These are phyloP conservation scores for Elgaria multicarinata DNA, from an alignment of 2,113 vertebrate genomes.

Conservation along the genomic window DNA sequence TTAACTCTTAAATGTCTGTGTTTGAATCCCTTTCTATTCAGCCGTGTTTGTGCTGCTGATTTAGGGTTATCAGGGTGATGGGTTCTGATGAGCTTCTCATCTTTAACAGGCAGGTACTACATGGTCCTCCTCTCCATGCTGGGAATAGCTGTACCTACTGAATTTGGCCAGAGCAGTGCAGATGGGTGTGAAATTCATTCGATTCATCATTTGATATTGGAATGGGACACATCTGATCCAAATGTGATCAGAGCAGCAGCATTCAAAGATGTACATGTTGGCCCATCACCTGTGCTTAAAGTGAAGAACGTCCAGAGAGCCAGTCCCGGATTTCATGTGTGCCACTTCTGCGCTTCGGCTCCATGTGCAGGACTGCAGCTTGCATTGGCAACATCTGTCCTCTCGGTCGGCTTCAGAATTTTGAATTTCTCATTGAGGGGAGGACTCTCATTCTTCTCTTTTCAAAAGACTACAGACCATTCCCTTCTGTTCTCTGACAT, in stretches of 20 bases:
- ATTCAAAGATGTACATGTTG: background rate
- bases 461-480: conserved; percentile 22
- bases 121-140: too few species aligned
- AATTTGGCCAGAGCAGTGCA: too few species aligned
- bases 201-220: too few species aligned
- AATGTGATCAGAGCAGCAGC: background rate
- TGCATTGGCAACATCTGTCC: conserved; percentile 31
- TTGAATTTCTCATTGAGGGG: conserved; percentile 7
- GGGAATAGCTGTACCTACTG: too few species aligned
- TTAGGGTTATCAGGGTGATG: too few species aligned
- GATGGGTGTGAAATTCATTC: too few species aligned
- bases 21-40: too few species aligned
- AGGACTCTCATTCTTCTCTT: conserved; percentile 34
- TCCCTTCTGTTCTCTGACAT: conserved; percentile 66
- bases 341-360: background rate
- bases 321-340: background rate
- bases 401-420: conserved; percentile 19
- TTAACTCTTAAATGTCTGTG: too few species aligned
- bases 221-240: too few species aligned
- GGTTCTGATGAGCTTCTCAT: background rate
- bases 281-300: background rate
- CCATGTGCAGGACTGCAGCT: conserved; percentile 16
- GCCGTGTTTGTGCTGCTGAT: background rate
- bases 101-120: background rate
- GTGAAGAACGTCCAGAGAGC: background rate